Evolutionary conservation across 2,888 invertebrate genomes (phyloP).

Genomic region (Mongoloraphidia duomilia): DNA sequence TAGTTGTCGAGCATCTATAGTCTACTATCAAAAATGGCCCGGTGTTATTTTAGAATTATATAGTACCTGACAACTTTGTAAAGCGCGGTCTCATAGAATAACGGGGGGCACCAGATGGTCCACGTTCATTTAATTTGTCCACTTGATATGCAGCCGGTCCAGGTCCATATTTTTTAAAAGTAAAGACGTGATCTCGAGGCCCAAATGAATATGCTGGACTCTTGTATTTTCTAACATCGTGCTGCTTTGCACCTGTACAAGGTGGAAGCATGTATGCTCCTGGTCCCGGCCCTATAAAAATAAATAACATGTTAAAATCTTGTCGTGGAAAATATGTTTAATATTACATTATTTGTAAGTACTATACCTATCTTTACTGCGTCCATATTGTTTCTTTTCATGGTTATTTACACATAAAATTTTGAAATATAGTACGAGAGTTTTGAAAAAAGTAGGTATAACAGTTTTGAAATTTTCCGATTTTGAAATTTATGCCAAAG

Average conservation of each 20-base stretch:
- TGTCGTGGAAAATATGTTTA: no score
- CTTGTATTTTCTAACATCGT: conserved; percentile 46
- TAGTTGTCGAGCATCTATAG: no score
- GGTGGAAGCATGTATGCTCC: conserved; percentile 47
- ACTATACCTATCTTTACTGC: no score
- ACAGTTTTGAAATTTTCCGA: no score
- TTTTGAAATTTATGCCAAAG: no score
- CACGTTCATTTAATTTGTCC: conserved; percentile 32
- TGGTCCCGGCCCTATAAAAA: conserved; percentile 49
- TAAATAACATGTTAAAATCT: background rate
- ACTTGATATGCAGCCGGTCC: conserved; percentile 32
- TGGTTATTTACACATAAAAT: no score
- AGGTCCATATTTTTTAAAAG: conserved; percentile 24
- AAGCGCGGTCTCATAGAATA: conserved; percentile 22
- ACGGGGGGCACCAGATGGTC: conserved; percentile 34
- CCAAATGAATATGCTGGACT: conserved; percentile 52
- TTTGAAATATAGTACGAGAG: no score
- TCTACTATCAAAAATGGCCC: no score
- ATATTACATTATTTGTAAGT: no score
- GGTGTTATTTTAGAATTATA: conserved; percentile 13
- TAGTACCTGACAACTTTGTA: no score
- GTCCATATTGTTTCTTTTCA: no score
- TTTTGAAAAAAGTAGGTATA: no score
- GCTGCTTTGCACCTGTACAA: conserved; percentile 41
- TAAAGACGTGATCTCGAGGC: conserved; percentile 16